These are phyloP conservation scores for Chironomus tepperi DNA, from an alignment of 1,140 invertebrate species.

Conservation along the genomic window DNA sequence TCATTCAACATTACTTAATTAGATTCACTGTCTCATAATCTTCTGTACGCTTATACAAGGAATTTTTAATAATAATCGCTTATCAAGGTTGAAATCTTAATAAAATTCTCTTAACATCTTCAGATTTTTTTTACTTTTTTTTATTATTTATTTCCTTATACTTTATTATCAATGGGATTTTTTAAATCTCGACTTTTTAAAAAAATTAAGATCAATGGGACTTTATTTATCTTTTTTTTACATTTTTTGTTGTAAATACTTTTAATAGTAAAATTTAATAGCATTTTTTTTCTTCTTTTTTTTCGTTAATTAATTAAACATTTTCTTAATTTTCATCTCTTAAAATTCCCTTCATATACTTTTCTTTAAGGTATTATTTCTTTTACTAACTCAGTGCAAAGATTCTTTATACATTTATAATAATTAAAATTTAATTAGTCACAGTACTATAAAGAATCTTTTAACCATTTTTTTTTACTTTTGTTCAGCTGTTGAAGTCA, in stretches of 20 bases:
- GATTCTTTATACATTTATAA: neutral
- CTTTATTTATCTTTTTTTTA: neutral
- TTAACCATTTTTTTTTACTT: too few relatives aligned
- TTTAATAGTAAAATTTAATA: slow-evolving; percentile 15
- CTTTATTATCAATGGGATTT: slow-evolving; percentile 9
- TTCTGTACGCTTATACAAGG: neutral
- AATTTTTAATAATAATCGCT: neutral
- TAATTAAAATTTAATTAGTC: too few relatives aligned
- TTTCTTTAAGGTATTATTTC: too few relatives aligned
- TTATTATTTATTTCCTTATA: neutral
- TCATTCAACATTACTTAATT: neutral
- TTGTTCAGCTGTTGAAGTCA: too few relatives aligned
- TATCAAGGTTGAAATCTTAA: neutral
- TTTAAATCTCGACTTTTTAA: neutral
- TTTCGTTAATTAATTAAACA: neutral
- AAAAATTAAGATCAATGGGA: slow-evolving; percentile 13
- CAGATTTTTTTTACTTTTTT: too few relatives aligned
- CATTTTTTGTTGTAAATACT: neutral
- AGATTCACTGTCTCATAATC: neutral
- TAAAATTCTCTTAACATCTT: slow-evolving; percentile 9
- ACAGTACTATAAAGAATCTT: too few relatives aligned
- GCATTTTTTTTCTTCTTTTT: too few relatives aligned
- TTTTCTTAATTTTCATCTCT: too few relatives aligned
- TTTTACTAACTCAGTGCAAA: neutral
- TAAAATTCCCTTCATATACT: too few relatives aligned